Base-by-base conservation (phyloP, 2,113 vertebrate species). In the Dryoscopus gambensis region DNA sequence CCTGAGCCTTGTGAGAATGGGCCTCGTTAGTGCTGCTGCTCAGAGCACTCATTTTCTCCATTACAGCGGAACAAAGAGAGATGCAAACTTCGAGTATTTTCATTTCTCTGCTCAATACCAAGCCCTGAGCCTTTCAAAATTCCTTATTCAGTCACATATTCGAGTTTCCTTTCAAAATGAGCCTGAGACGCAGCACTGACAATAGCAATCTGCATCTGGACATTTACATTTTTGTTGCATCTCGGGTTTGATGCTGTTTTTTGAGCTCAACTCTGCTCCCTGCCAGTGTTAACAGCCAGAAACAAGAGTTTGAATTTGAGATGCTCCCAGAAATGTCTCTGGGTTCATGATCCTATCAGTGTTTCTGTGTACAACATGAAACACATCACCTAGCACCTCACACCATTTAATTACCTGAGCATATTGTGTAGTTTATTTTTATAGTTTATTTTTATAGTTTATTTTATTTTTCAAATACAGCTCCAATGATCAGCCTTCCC, bases 161-260 rank as follows among this genome's bases (percentile, higher is more conserved):
- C 23, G 22, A 50, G 39, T 73, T 93, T 76, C 69, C 80, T 89
- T 60, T 84, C 73, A 64, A 73, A 87, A 86, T 16, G 59, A 96
- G 95, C 93, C 37, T 39, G 47, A 96, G 96, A 95, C 49, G 46
- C 67, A 60, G 71, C 76, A 10, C 4, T 60, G 69, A 83, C 84
- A 90, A 87, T 33, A 64, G 78, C 69, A 89, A 94, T 93, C 91
- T 84, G 90, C 87, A 97, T 64, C 84, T 95, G 88, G 52, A 68
- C 42, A 91, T 95, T 94, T 84, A 86, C 92, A 96, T 90, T 94
- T 95, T 57, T 49, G 56, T 56, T 22, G 68, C 60, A 40, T 59
- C 65, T 74, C 65, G 81, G 81, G 74, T 88, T 57, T 33, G 68
- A 59, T 56, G 59, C 46, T 10, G 33, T 33, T 87, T 93, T 25